phyloP scores from a whole-genome alignment of 2,113 vertebrate species.

The Halichoerus grypus region DNA sequence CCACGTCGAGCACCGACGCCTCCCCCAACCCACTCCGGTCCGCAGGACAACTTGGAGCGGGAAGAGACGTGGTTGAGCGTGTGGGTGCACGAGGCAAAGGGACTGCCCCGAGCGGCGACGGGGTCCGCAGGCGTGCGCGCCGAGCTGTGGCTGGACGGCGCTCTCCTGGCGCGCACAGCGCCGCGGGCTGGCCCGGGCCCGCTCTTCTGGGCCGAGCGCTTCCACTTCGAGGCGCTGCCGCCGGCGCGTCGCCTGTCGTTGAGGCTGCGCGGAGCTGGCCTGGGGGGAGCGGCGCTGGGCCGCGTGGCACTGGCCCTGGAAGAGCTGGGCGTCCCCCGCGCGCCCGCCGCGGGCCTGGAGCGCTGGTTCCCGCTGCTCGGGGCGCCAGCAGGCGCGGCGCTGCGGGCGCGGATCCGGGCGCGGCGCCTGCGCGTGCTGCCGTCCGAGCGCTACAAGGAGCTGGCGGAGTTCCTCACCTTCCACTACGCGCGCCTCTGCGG shows the following conservation, averaged over 20 bases:
- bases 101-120: conserved; percentile 89
- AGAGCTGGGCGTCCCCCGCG: conserved; percentile 86
- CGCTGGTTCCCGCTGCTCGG: conserved; percentile 83
- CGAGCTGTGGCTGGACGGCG: conserved; percentile 93
- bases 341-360: conserved; percentile 70
- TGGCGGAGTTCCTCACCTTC: conserved; percentile 95
- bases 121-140: conserved; percentile 90
- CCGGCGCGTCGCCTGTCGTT: conserved; percentile 90
- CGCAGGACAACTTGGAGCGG: conserved; percentile 93
- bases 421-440: conserved; percentile 93
- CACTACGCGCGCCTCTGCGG: conserved; percentile 92
- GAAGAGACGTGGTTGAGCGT: conserved; percentile 93
- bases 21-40: not conserved
- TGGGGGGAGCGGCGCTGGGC: conserved; percentile 87
- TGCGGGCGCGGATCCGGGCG: conserved; percentile 92
- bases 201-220: conserved; percentile 92
- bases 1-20: not conserved
- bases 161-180: conserved; percentile 92
- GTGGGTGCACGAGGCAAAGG: conserved; percentile 96
- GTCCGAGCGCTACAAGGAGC: conserved; percentile 96
- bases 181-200: conserved; percentile 85
- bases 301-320: conserved; percentile 88
- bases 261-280: conserved; percentile 88
- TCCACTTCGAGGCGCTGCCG: conserved; percentile 94
- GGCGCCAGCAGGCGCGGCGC: conserved; percentile 85